Conservation (phyloP, 1,140 invertebrate genomes). For the Drosophila funebris region DNA sequence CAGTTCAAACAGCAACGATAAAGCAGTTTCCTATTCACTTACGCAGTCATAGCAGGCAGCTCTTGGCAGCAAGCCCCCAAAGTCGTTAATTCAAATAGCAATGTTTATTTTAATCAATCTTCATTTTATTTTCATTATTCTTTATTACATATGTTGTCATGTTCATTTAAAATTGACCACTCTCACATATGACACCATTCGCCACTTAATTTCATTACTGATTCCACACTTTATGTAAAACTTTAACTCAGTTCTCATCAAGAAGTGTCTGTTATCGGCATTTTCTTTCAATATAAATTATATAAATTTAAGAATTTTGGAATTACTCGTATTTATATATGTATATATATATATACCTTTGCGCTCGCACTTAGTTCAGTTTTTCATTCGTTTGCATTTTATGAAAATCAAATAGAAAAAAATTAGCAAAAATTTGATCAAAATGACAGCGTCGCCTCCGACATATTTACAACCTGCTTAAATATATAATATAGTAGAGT, state of each 20-base stretch:
- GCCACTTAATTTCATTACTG: slow-evolving; percentile 21
- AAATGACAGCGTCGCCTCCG: slow-evolving; percentile 6
- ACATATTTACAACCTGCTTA: slow-evolving; percentile 40
- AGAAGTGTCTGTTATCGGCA: slow-evolving; percentile 32
- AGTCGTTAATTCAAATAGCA: background rate
- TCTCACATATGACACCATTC: slow-evolving; percentile 35
- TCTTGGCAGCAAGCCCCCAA: background rate
- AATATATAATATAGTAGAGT: slow-evolving; percentile 4
- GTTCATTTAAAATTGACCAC: slow-evolving; percentile 28
- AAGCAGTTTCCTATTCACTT: background rate
- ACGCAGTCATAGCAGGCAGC: background rate
- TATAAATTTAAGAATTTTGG: slow-evolving; percentile 75
- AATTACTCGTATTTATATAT: slow-evolving; percentile 50
- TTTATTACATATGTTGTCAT: slow-evolving; percentile 49
- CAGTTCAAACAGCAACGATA: background rate
- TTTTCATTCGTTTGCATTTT: slow-evolving; percentile 45
- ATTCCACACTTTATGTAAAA: slow-evolving; percentile 22
- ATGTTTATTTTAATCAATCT: background rate
- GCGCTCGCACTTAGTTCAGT: slow-evolving; percentile 59
- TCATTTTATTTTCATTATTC: slow-evolving; percentile 35
- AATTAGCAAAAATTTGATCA: background rate
- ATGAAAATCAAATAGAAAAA: slow-evolving; percentile 19
- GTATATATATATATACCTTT: slow-evolving; percentile 57
- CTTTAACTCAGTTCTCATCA: slow-evolving; percentile 17
- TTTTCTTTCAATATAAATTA: slow-evolving; percentile 58